Evolutionary conservation across 2,888 invertebrate species (phyloP), one percentile per base, ranked within the genome.

Genomic region (Melieria picta): DNA sequence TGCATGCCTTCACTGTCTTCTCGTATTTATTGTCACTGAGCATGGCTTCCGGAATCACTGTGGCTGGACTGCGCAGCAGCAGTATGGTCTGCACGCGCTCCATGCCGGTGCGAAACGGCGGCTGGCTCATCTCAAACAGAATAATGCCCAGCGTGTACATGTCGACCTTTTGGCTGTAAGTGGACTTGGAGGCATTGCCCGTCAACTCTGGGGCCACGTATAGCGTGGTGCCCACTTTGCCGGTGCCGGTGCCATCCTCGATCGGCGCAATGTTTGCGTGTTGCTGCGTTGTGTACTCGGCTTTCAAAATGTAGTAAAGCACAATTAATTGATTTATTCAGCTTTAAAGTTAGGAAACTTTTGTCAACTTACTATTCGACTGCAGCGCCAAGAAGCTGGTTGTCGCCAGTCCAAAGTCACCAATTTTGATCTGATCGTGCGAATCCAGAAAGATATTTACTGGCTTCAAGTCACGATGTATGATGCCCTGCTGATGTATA

Each of bases 391-490:
- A 88, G 65, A 92, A 90, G 77, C 90, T 92, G 0, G 94, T 94
- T 0, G 97, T 98, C 0, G 99, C 98, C 4, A 99, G 89, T 11
- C 99, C 99, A 86, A 99, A 99, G 87, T 99, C 99, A 10, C 98
- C 99, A 77, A 99, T 99, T 89, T 99, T 99, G 1, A 86, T 97
- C 84, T 96, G 96, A 87, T 98, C 97, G 78, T 94, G 93, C 2
- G 92, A 93, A 84, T 98, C 98, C 83, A 99, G 90, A 87, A 99
- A 98, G 81, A 99, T 96, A 83, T 99, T 99, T 0, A 94, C 96
- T 0, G 95, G 94, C 83, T 95, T 95, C 76, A 95, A 84, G 80
- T 95, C 95, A 65, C 95, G 88, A 83, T 96, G 94, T 69, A 94
- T 94, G 90, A 94, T 93, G 60, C 96, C 96, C 85, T 96, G 94